Evolutionary conservation across 2,797 vertebrate species (phyloP).

Genomic region (Craterocephalus amniculus): DNA sequence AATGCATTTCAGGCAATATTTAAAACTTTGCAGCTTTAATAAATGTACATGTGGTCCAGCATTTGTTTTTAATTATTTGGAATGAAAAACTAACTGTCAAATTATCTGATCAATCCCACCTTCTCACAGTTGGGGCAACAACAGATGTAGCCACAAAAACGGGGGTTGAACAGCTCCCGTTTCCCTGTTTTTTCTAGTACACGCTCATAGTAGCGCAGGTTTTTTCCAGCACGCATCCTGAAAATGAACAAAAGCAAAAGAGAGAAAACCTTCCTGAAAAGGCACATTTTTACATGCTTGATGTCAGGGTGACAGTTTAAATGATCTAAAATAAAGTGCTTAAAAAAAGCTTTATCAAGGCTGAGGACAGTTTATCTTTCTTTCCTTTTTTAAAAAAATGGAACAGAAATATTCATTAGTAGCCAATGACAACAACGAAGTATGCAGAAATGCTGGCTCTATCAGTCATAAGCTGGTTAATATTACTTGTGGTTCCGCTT

Average conservation of each 20-base stretch:
- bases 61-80: too few relatives aligned
- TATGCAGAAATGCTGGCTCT: not conserved
- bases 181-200: slow-evolving; percentile 77
- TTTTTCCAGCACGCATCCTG: slow-evolving; percentile 90
- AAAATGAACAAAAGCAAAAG: not conserved
- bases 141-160: slow-evolving; percentile 87
- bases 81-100: not conserved
- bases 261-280: not conserved
- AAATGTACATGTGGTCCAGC: too few relatives aligned
- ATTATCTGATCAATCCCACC: slow-evolving; percentile 28
- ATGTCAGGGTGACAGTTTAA: not conserved
- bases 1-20: too few relatives aligned
- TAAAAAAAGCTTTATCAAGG: not conserved
- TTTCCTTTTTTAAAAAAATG: too few relatives aligned
- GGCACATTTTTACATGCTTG: not conserved
- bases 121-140: slow-evolving; percentile 79
- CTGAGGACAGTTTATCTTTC: not conserved
- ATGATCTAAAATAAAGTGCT: too few relatives aligned
- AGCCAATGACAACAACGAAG: not conserved
- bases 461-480: not conserved
- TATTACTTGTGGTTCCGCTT: not conserved
- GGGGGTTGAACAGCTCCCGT: slow-evolving; percentile 83
- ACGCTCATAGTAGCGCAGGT: slow-evolving; percentile 87
- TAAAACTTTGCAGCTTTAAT: too few relatives aligned
- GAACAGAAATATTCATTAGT: not conserved